Conservation (phyloP, 2,888 invertebrate species). For the Epinotia bilunana region DNA sequence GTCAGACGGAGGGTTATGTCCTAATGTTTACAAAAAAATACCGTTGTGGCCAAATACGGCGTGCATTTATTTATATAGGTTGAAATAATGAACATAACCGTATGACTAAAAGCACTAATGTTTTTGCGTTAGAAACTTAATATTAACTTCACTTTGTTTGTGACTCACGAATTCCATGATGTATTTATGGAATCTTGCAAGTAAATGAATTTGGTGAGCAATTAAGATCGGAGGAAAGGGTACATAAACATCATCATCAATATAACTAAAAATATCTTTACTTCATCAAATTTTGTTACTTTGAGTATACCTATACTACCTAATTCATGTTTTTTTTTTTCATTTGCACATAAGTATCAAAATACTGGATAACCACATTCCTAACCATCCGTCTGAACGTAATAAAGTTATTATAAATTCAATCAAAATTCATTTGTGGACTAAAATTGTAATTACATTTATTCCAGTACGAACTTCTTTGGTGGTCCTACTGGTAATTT, state of each 20-base stretch:
- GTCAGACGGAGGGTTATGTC: slow-evolving; percentile 42
- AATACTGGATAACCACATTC: slow-evolving; percentile 4
- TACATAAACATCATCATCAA: background rate
- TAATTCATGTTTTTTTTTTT: background rate
- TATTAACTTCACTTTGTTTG: slow-evolving; percentile 2
- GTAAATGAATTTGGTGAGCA: background rate
- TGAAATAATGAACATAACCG: slow-evolving; percentile 18
- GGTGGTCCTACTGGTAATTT: slow-evolving; percentile 43
- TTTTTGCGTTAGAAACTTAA: background rate
- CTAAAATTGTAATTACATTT: slow-evolving; percentile 31
- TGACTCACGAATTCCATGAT: background rate
- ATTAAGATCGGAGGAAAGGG: background rate
- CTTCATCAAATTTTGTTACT: no score
- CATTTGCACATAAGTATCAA: no score
- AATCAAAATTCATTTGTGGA: slow-evolving; percentile 26
- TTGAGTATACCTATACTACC: no score
- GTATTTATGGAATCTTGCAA: background rate
- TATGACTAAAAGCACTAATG: background rate
- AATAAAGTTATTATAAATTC: slow-evolving; percentile 29
- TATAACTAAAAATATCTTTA: no score
- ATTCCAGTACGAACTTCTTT: slow-evolving; percentile 37
- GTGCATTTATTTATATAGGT: slow-evolving; percentile 1
- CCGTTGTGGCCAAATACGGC: slow-evolving; percentile 15
- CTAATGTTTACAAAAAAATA: slow-evolving; percentile 41
- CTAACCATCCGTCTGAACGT: slow-evolving; percentile 10